Evolutionary conservation across 2,888 invertebrate genomes (phyloP).

Genomic region (Oscheius sp.): DNA sequence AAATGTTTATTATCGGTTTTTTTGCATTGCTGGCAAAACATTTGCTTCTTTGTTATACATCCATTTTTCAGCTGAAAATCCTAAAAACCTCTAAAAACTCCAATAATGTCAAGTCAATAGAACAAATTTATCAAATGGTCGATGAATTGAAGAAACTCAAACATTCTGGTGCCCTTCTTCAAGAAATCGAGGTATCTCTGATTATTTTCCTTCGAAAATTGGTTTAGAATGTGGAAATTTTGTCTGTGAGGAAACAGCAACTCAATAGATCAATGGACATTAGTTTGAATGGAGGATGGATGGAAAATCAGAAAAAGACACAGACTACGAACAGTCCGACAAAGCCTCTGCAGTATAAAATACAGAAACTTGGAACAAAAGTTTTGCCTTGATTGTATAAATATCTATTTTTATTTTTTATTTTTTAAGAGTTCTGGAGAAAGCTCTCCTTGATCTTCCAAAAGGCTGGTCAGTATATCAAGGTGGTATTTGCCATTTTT

Average conservation of each 20-base stretch:
- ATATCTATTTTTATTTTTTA: no score
- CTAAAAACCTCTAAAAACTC: neutral
- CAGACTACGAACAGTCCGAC: no score
- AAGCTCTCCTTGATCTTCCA: no score
- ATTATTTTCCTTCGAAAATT: neutral
- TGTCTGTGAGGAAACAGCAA: neutral
- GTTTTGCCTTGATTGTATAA: no score
- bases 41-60: no score
- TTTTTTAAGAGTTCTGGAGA: no score
- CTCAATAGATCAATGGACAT: neutral
- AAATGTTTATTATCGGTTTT: neutral
- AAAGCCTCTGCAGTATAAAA: no score
- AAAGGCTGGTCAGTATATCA: no score
- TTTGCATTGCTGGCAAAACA: neutral
- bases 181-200: neutral
- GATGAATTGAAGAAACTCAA: neutral
- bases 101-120: neutral
- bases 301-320: no score
- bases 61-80: neutral
- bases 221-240: constrained; percentile 17
- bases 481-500: no score
- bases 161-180: neutral
- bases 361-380: no score
- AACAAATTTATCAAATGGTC: neutral
- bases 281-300: neutral